Evolutionary conservation across 2,797 vertebrate genomes (phyloP).

Genomic region (Atherinosoma microstoma): DNA sequence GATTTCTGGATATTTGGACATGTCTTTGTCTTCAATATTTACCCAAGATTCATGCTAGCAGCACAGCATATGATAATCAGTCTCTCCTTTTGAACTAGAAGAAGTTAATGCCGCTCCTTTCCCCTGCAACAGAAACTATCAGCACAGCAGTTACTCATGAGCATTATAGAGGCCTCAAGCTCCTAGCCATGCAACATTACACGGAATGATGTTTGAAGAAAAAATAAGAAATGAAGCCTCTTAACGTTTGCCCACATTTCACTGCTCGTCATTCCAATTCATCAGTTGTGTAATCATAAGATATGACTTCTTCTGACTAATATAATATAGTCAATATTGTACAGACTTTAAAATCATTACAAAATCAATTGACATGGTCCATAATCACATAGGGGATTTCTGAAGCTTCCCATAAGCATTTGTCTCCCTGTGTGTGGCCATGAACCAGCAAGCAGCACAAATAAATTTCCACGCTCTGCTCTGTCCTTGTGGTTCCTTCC

Average conservation of each 20-base stretch:
- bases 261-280: constrained; percentile 46
- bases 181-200: not conserved
- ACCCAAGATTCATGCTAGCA: constrained; percentile 14
- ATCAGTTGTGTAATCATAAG: constrained; percentile 55
- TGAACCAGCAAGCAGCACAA: constrained; percentile 66
- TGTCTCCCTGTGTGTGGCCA: constrained; percentile 70
- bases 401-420: constrained; percentile 66
- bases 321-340: constrained; percentile 47
- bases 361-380: constrained; percentile 67
- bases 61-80: constrained; percentile 37
- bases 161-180: not conserved
- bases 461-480: constrained; percentile 72
- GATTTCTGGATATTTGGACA: constrained; percentile 53
- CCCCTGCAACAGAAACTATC: constrained; percentile 9
- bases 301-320: constrained; percentile 49
- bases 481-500: constrained; percentile 62
- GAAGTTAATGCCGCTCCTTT: constrained; percentile 18
- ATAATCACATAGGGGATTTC: constrained; percentile 65
- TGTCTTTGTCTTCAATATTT: constrained; percentile 41
- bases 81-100: constrained; percentile 25
- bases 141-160: not conserved
- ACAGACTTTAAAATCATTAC: constrained; percentile 69
- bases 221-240: constrained; percentile 44
- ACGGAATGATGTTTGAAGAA: constrained; percentile 20
- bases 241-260: constrained; percentile 37